These are phyloP conservation scores for Urocyon cinereoargenteus DNA, from an alignment of 2,797 vertebrate genomes.

Conservation along the genomic window DNA sequence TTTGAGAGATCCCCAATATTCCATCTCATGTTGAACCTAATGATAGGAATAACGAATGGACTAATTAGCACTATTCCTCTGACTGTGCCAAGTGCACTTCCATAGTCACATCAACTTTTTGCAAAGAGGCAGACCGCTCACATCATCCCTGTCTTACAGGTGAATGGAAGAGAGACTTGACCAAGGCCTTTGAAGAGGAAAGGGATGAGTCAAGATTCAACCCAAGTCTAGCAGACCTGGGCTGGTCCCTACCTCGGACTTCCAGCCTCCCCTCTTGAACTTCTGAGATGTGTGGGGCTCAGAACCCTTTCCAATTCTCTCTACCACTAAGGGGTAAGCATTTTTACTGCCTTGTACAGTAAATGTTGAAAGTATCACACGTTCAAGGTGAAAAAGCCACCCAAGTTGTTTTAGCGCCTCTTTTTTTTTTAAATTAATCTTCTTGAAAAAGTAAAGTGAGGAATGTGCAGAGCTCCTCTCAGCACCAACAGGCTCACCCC, in stretches of 20 bases:
- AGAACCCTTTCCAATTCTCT: neutral
- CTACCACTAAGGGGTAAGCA: neutral
- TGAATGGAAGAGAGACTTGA: neutral
- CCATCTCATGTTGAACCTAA: neutral
- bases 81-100: neutral
- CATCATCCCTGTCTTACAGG: rapidly evolving
- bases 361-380: neutral
- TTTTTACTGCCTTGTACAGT: neutral
- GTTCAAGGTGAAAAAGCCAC: constrained; percentile 2
- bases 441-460: neutral
- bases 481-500: neutral
- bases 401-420: neutral
- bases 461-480: neutral
- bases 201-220: neutral
- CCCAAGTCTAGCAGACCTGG: neutral
- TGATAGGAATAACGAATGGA: rapidly evolving
- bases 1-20: neutral
- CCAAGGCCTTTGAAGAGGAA: neutral
- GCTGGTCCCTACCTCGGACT: neutral
- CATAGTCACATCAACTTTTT: rapidly evolving
- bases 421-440: neutral
- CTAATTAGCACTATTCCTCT: rapidly evolving
- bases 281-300: neutral
- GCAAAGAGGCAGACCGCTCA: rapidly evolving
- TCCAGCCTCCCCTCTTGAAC: neutral